These are phyloP conservation scores for Ptychodera flava DNA, from an alignment of 35 echinoderm and acorn worm species.

Conservation along the genomic window DNA sequence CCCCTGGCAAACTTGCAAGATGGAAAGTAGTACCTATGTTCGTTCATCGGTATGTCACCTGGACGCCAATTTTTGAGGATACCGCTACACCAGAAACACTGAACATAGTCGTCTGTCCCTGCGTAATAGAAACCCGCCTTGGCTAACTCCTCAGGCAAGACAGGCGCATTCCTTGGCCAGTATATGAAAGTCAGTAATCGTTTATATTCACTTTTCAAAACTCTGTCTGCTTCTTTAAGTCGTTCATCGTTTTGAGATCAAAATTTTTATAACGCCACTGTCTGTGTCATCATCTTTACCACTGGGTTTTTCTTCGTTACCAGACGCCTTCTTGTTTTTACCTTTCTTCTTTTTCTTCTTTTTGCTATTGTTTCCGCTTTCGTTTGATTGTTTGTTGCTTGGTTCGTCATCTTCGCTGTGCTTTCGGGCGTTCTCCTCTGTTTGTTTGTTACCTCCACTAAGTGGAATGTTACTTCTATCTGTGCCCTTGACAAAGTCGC, in stretches of 20 bases:
- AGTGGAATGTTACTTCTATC: conserved; percentile 44
- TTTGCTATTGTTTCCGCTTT: neutral
- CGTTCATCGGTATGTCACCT: conserved; percentile 41
- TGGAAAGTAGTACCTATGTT: conserved; percentile 60
- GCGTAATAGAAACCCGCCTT: conserved; percentile 77
- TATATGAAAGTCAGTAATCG: too few relatives aligned
- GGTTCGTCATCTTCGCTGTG: too few relatives aligned
- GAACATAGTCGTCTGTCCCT: conserved; percentile 40
- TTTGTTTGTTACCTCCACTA: conserved; percentile 4
- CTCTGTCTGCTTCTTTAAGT: conserved; percentile 4
- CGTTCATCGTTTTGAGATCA: neutral
- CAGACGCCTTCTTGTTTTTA: conserved; percentile 4
- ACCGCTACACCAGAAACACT: conserved; percentile 88
- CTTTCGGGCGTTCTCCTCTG: too few relatives aligned
- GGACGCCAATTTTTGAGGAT: conserved; percentile 60
- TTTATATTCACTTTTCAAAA: too few relatives aligned
- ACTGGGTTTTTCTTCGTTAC: conserved; percentile 2
- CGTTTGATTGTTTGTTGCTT: neutral
- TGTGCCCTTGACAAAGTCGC: conserved; percentile 55
- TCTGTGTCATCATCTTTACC: neutral
- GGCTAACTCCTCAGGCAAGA: too few relatives aligned
- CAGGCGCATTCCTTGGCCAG: too few relatives aligned
- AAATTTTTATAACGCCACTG: neutral
- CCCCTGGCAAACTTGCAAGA: conserved; percentile 58
- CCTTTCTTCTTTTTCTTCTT: neutral